Evolutionary conservation across 1,140 invertebrate genomes (phyloP), one percentile per base, ranked within the genome.

Genomic region (Phymorhynchus buccinoides): DNA sequence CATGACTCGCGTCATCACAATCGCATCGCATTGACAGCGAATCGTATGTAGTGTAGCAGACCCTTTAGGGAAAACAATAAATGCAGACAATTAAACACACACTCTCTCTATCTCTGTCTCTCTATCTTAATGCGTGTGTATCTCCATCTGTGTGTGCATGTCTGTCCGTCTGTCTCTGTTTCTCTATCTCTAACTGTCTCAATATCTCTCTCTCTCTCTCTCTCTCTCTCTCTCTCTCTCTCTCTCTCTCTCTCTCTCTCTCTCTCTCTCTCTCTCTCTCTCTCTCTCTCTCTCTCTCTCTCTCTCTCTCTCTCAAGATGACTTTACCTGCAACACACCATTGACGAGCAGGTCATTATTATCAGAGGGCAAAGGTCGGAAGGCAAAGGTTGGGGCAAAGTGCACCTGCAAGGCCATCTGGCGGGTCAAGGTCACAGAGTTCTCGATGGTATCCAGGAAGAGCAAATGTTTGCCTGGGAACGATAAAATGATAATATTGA

Each of bases 391-490:
- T 52, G 93, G 93, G 32, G 89, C 88, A 90, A 94, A 90, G 84
- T 91, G 92, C 14, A 94, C 85, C 83, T 91, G 86, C 82, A 94
- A 90, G 0, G 92, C 93, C 42, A 93, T 79, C 12, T 91, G 88
- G 30, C 94, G 85, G 83, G 94, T 94, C 27, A 92, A 86, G 22
- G 88, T 84, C 14, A 89, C 90, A n/a, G 94, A 91, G 41, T 91
- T 89, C 22, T 88, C 90, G 32, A 94, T 90, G 0, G 86, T 88
- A 35, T 91, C 90, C 30, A 94, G 42, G 71, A 93, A 88, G 1
- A 93, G 37, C 75, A 88, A 90, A 79, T 91, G 89, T 80, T 89
- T 90, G 7, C 91, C 91, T 92, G 88, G 56, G 56, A 52, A 32
- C 27, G 22, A 66, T 7, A n/a, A n/a, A n/a, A n/a, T n/a, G n/a